These are phyloP conservation scores for Entomobrya multifasciata DNA, from an alignment of 2,888 invertebrate species.

Conservation along the genomic window DNA sequence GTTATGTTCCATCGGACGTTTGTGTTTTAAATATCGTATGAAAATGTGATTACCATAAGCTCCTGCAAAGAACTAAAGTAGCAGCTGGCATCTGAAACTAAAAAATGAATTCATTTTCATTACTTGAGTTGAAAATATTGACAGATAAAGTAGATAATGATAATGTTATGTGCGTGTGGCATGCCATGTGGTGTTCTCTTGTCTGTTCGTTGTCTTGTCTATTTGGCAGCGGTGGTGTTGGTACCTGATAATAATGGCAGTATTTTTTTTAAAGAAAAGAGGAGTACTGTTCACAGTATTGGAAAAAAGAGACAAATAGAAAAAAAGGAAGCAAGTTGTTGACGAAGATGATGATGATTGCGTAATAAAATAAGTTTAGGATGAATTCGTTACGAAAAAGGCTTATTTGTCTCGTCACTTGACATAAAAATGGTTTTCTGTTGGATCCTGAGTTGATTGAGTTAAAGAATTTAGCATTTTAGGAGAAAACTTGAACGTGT, in stretches of 20 bases:
- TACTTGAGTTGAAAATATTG: constrained; percentile 70
- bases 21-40: not conserved
- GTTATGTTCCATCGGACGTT: not conserved
- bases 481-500: constrained; percentile 16
- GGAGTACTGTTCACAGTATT: not conserved
- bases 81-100: constrained; percentile 59
- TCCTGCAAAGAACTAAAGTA: constrained; percentile 16
- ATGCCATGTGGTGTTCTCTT: constrained; percentile 67
- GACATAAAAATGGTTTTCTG: constrained; percentile 15
- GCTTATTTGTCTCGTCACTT: not conserved
- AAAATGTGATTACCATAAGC: constrained; percentile 29
- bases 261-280: not conserved
- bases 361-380: constrained; percentile 28
- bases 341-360: not conserved
- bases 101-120: constrained; percentile 53
- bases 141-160: constrained; percentile 68
- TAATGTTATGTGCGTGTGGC: constrained; percentile 67
- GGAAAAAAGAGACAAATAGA: not conserved
- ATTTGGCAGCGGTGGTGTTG: not conserved
- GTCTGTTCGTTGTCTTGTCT: constrained; percentile 20
- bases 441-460: constrained; percentile 8
- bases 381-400: not conserved
- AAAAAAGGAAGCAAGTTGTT: not conserved
- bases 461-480: not conserved
- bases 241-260: not conserved